Percentiles rank a stretch among this genome's conserved stretches.
Evolutionary conservation across 2,888 invertebrate species (phyloP).

Genomic region (Calameuta pallipes): DNA sequence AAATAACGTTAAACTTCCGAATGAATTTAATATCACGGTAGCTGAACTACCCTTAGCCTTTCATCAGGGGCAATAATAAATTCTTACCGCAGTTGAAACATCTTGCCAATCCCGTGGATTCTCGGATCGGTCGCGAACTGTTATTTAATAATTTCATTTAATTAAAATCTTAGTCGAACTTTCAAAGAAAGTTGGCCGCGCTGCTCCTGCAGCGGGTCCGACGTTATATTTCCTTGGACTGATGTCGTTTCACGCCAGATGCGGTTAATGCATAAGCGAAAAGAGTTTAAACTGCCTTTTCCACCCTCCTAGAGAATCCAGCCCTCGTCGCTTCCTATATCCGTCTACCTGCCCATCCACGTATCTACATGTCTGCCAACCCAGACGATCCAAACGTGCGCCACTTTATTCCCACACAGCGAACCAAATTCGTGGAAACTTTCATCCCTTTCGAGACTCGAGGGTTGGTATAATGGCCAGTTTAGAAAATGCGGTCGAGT

Average conservation of each 20-base stretch:
- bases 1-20: background rate
- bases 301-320: background rate
- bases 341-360: constrained; percentile 14
- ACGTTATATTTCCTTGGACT: background rate
- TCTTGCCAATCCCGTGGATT: background rate
- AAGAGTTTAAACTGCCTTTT: constrained; percentile 53
- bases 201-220: background rate
- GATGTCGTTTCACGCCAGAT: constrained; percentile 44
- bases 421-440: background rate
- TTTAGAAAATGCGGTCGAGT: constrained; percentile 4
- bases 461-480: constrained; percentile 4
- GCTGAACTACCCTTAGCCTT: background rate
- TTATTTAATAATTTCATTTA: constrained; percentile 64
- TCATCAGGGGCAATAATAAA: background rate
- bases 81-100: background rate
- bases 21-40: background rate
- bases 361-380: constrained; percentile 5
- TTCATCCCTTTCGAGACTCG: constrained; percentile 3
- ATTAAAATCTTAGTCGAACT: constrained; percentile 65
- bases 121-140: constrained; percentile 38
- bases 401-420: background rate
- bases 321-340: background rate
- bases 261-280: constrained; percentile 63
- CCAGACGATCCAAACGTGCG: background rate
- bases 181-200: constrained; percentile 33